Evolutionary conservation across 1,140 invertebrate species (phyloP).

Genomic region (Drosophila tsacasi): DNA sequence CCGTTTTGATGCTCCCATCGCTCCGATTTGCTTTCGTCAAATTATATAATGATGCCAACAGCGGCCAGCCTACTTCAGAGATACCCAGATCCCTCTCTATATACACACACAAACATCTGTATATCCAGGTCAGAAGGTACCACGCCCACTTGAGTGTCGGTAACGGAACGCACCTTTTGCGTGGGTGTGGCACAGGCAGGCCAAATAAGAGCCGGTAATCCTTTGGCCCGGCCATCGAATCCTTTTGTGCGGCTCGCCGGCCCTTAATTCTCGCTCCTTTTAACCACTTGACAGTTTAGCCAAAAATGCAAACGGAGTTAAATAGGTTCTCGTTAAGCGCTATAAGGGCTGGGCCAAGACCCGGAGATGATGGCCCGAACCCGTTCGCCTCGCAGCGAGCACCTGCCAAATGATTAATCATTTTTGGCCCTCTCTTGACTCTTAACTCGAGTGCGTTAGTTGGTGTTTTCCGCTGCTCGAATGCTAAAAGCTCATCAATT

Average conservation of each 20-base stretch:
- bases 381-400: slow-evolving; percentile 46
- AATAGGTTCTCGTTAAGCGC: slow-evolving; percentile 80
- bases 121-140: slow-evolving; percentile 36
- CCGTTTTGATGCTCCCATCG: slow-evolving; percentile 13
- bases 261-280: slow-evolving; percentile 24
- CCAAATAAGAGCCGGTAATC: slow-evolving; percentile 72
- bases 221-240: no score
- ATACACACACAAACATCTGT: not conserved
- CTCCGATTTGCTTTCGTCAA: slow-evolving; percentile 66
- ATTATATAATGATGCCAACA: slow-evolving; percentile 79
- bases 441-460: slow-evolving; percentile 57
- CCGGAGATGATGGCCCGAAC: slow-evolving; percentile 48
- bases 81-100: slow-evolving; percentile 8
- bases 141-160: slow-evolving; percentile 42
- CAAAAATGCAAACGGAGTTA: slow-evolving; percentile 79
- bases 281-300: slow-evolving; percentile 78
- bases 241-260: slow-evolving; percentile 38
- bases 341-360: slow-evolving; percentile 59
- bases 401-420: slow-evolving; percentile 84
- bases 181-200: slow-evolving; percentile 68
- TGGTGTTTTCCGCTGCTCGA: slow-evolving; percentile 57
- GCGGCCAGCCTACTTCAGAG: slow-evolving; percentile 54
- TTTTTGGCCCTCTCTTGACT: slow-evolving; percentile 44
- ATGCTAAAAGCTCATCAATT: slow-evolving; percentile 84
- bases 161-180: slow-evolving; percentile 51